Base-by-base conservation (phyloP, 2,888 invertebrate genomes). In the Meandrusa payeni region DNA sequence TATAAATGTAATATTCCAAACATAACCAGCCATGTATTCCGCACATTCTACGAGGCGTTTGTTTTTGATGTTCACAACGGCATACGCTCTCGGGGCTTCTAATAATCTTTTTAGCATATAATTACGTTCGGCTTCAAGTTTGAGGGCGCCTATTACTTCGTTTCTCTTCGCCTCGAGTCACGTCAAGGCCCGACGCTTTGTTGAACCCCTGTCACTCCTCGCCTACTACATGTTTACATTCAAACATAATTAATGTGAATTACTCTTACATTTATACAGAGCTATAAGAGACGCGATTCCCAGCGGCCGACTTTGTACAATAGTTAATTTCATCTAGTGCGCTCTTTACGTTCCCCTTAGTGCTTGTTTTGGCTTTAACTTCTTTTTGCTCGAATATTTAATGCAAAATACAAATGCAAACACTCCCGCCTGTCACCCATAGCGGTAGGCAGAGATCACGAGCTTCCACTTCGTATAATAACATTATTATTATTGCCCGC, bases 151-250 rank as follows among this genome's bases (percentile, higher is more conserved):
- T 48, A 57, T 58, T 53, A 55, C 44, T 42, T 44, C 39, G 48
- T 52, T 53, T 43, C 43, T 43, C 47, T 44, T 55, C 46, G 60
- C 63, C 61, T 46, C 44, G 42, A 57, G 64, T 50, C 52, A 57
- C 47, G 48, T 58, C 53, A 42, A 48, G 39, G 44, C 46, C 12
- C 38, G 9, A 24, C 31, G 34, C 39, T 46, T 54, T 47, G 47
- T 55, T 49, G 50, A 47, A 38, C 43, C 49, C 43, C 50, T 54
- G 57, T 52, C 52, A 54, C 51, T 52, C 50, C 46, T 53, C 53
- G 53, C 50, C 54, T 55, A 51, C 55, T 56, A 49, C 53, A 52
- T 55, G 54, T 59, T 61, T 60, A 52, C 54, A 51, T 55, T 57
- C 52, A 52, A 48, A 48, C 52, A 42, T 54, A 54, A 59, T 55